A percentile compares a stretch with the other conserved stretches of the same genome.
Evolutionary conservation across 2,888 invertebrate species (phyloP).

Genomic region (Ischnura elegans): DNA sequence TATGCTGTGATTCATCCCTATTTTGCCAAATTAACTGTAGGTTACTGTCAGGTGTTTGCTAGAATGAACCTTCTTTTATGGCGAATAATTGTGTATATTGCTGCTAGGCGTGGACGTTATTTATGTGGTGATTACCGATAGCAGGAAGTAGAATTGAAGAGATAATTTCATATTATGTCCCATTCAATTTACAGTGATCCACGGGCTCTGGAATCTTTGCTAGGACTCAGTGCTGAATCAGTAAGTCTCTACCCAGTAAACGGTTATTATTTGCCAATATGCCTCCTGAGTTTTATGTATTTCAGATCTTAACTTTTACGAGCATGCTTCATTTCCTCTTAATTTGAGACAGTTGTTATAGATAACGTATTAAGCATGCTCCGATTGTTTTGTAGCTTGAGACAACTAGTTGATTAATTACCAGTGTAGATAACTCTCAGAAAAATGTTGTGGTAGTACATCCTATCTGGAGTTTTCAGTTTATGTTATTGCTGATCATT

Average conservation of each 20-base stretch:
- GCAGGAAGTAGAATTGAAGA: background rate
- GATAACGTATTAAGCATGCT: too few species aligned
- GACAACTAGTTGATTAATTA: background rate
- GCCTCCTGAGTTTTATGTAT: background rate
- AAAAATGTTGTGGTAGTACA: too few species aligned
- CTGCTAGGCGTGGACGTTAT: background rate
- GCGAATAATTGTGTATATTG: background rate
- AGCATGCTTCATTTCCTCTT: too few species aligned
- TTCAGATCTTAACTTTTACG: background rate
- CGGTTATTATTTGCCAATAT: background rate
- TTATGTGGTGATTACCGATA: background rate
- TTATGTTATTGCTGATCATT: too few species aligned
- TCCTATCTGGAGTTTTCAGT: too few species aligned
- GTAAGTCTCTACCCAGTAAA: constrained; percentile 41
- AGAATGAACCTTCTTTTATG: background rate
- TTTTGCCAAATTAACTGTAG: background rate
- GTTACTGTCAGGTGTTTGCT: background rate
- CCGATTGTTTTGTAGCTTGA: background rate
- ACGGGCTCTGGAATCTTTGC: constrained; percentile 74
- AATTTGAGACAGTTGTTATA: too few species aligned
- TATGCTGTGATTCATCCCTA: background rate
- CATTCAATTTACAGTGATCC: constrained; percentile 74
- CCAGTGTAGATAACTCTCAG: background rate
- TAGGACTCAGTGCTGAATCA: constrained; percentile 71
- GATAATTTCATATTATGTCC: constrained; percentile 39